A percentile compares a stretch with the other conserved stretches of the same genome.
Evolutionary conservation across 2,888 invertebrate genomes (phyloP).

Genomic region (Mycalesis mineus): DNA sequence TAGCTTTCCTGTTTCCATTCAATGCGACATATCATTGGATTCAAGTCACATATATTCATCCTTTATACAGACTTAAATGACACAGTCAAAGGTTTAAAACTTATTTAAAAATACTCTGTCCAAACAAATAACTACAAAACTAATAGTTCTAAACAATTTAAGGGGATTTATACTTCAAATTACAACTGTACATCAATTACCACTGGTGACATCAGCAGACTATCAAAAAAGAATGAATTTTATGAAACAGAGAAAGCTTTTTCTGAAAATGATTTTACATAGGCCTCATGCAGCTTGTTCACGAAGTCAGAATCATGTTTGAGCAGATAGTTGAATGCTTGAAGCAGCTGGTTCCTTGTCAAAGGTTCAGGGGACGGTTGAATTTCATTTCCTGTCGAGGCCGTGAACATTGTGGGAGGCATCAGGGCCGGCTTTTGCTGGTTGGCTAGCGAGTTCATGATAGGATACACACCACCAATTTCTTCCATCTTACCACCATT

Average conservation of each 20-base stretch:
- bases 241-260: slow-evolving; percentile 73
- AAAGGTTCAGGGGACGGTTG: slow-evolving; percentile 82
- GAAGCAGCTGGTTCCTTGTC: slow-evolving; percentile 91
- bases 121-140: slow-evolving; percentile 43
- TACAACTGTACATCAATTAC: slow-evolving; percentile 68
- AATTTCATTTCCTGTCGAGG: slow-evolving; percentile 72
- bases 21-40: slow-evolving; percentile 41
- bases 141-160: slow-evolving; percentile 43
- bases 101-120: slow-evolving; percentile 71
- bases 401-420: slow-evolving; percentile 91
- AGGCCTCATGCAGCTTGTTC: slow-evolving; percentile 93
- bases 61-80: slow-evolving; percentile 62
- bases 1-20: slow-evolving; percentile 54
- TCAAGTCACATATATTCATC: slow-evolving; percentile 66
- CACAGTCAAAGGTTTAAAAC: slow-evolving; percentile 71
- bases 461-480: slow-evolving; percentile 49
- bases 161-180: slow-evolving; percentile 67
- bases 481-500: slow-evolving; percentile 59
- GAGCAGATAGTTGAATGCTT: slow-evolving; percentile 91
- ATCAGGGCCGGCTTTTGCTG: slow-evolving; percentile 86
- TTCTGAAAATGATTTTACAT: slow-evolving; percentile 90
- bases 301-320: slow-evolving; percentile 93
- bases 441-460: slow-evolving; percentile 57
- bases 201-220: slow-evolving; percentile 48
- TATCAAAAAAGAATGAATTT: slow-evolving; percentile 47